Evolutionary conservation across 1,140 invertebrate species (phyloP).

Genomic region (Drosophila nigromelanica): DNA sequence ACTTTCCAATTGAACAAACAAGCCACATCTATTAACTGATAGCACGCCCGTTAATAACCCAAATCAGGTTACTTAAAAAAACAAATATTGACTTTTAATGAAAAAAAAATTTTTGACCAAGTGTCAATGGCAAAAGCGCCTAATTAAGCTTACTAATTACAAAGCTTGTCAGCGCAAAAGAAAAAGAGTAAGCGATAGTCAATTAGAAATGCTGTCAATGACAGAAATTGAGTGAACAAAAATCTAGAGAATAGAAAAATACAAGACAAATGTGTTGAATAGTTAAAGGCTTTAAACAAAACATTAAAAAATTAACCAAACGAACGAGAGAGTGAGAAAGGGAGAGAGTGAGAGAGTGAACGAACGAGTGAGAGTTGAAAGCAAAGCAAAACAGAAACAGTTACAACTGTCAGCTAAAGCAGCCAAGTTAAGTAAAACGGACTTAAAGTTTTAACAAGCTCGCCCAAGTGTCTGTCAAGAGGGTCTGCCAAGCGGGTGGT

Average conservation of each 20-base stretch:
- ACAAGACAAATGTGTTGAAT: conserved; percentile 47
- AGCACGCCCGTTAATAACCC: conserved; percentile 27
- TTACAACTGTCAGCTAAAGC: conserved; percentile 78
- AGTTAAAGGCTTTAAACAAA: conserved; percentile 46
- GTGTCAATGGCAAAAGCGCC: conserved; percentile 69
- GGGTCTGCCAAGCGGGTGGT: too few species aligned
- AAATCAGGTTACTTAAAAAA: conserved; percentile 32
- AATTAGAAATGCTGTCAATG: conserved; percentile 70
- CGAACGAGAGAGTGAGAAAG: conserved; percentile 5
- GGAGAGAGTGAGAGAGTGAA: conserved; percentile 2
- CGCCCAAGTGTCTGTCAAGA: conserved; percentile 57
- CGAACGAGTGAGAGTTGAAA: conserved; percentile 3
- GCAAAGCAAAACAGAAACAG: conserved; percentile 64
- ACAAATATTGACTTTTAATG: not conserved
- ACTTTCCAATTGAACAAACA: too few species aligned
- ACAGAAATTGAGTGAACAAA: conserved; percentile 29
- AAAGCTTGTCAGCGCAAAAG: conserved; percentile 38
- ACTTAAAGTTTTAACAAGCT: conserved; percentile 82
- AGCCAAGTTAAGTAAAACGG: conserved; percentile 81
- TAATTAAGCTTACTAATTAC: conserved; percentile 66
- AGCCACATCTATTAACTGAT: conserved; percentile 2
- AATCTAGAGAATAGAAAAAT: not conserved
- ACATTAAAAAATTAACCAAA: conserved; percentile 58
- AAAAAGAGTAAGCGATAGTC: conserved; percentile 27
- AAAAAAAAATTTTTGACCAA: conserved; percentile 43